Conservation (phyloP, 2,888 invertebrate genomes). For the Lamproptera curius region DNA sequence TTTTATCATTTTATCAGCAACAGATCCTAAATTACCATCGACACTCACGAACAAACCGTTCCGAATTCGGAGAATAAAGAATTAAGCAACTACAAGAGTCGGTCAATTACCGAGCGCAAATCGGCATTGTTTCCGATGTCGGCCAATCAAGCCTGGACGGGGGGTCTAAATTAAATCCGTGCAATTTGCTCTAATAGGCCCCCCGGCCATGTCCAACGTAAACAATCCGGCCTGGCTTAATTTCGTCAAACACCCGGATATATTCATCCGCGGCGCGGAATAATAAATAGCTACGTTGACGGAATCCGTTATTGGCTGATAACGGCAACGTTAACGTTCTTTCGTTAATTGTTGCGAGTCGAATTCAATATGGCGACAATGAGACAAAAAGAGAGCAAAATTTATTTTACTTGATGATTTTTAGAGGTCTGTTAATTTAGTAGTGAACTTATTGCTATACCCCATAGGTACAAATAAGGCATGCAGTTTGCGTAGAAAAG, state of each 20-base stretch:
- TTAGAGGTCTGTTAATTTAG: no score
- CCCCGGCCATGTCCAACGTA: conserved; percentile 11
- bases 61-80: conserved; percentile 8
- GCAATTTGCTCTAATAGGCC: conserved; percentile 19
- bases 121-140: conserved; percentile 15
- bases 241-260: conserved; percentile 56
- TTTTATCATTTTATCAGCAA: no score
- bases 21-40: no score
- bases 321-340: conserved; percentile 25
- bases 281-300: conserved; percentile 43
- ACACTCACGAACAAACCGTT: not conserved
- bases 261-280: conserved; percentile 45
- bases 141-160: conserved; percentile 14
- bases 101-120: conserved; percentile 3
- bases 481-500: no score
- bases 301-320: conserved; percentile 53
- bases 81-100: conserved; percentile 7
- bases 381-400: no score
- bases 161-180: conserved; percentile 24
- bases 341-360: conserved; percentile 32
- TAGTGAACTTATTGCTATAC: no score
- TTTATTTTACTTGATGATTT: no score
- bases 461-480: no score
- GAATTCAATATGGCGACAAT: no score
- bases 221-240: conserved; percentile 36